Conservation (phyloP, 2,113 vertebrate genomes). For the Pongo pygmaeus region DNA sequence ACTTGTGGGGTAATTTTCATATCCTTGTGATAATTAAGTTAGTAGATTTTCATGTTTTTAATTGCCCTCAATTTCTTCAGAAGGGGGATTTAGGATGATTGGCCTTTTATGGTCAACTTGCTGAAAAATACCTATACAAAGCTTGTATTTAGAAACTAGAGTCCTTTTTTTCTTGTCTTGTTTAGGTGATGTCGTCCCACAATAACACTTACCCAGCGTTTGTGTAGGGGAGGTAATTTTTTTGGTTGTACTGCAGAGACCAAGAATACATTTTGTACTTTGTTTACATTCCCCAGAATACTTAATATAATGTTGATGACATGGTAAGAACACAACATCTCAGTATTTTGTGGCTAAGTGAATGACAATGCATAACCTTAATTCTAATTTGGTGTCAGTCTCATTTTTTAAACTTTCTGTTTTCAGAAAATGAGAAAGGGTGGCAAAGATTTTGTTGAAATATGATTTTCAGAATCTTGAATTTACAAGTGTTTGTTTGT, state of each 20-base stretch:
- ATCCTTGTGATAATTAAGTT: neutral
- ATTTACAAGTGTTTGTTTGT: neutral
- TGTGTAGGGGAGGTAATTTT: neutral
- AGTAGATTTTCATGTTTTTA: constrained; percentile 38
- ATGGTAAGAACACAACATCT: neutral
- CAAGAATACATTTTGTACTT: neutral
- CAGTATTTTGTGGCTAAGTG: neutral
- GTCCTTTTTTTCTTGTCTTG: neutral
- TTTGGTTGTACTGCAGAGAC: neutral
- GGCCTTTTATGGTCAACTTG: neutral
- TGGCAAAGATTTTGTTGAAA: neutral
- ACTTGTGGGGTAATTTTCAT: neutral
- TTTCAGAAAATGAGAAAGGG: neutral
- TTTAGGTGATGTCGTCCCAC: neutral
- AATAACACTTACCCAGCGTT: neutral
- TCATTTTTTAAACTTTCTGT: constrained; percentile 1
- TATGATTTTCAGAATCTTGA: neutral
- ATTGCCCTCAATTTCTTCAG: neutral
- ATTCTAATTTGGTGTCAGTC: neutral
- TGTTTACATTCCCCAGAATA: neutral
- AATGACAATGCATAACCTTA: neutral
- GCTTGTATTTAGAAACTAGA: neutral
- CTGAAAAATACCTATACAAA: neutral
- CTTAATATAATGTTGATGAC: neutral
- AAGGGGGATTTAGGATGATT: neutral